Conservation (phyloP, 2,113 vertebrate species). For the Oreocharis arfaki region DNA sequence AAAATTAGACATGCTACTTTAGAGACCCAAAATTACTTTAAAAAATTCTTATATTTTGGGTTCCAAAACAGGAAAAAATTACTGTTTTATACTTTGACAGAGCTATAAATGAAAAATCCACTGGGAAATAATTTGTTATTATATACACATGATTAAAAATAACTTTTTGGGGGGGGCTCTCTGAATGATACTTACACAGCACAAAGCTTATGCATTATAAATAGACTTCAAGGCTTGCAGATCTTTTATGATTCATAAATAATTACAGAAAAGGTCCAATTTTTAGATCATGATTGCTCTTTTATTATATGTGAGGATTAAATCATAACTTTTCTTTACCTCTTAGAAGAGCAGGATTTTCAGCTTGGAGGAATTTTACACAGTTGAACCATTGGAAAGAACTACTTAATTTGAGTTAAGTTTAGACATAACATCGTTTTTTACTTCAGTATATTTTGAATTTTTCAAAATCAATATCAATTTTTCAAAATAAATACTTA, state of each 20-base stretch:
- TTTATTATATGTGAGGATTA: neutral
- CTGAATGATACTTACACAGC: neutral
- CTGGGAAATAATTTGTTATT: neutral
- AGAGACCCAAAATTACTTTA: neutral
- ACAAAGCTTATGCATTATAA: neutral
- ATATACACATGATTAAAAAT: neutral
- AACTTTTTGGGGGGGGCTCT: neutral
- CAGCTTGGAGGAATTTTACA: neutral
- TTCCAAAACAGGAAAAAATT: neutral
- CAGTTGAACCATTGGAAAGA: neutral
- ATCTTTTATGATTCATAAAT: conserved; percentile 22
- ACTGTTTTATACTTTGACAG: neutral
- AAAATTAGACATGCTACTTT: neutral
- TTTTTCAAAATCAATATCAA: neutral
- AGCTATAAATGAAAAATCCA: neutral
- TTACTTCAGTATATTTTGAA: neutral
- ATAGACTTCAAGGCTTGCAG: neutral
- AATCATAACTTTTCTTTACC: neutral
- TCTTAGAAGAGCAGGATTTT: neutral
- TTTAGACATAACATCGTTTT: neutral
- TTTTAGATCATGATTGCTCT: neutral
- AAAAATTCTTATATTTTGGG: neutral
- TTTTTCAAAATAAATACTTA: neutral
- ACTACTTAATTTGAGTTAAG: neutral
- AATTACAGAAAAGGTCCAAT: neutral